Conservation (phyloP, 2,797 vertebrate species). For the Synanceia verrucosa region DNA sequence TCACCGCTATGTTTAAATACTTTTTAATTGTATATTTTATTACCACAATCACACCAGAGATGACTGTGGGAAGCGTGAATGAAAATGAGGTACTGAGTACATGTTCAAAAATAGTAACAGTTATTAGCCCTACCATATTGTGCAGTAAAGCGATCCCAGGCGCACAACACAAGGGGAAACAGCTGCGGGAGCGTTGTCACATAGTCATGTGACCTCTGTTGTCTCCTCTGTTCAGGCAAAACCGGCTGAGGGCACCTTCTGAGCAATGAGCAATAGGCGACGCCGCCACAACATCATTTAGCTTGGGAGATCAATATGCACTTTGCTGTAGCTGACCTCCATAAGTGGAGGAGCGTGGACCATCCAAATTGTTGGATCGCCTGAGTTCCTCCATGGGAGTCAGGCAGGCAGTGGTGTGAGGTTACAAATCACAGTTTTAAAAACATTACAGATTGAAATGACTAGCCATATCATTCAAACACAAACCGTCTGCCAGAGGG, state of each 20-base stretch:
- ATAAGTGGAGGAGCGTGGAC: conserved; percentile 61
- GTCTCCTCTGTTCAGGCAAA: conserved; percentile 63
- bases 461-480: not conserved
- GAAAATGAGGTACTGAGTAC: conserved; percentile 12
- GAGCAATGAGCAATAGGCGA: conserved; percentile 64
- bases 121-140: conserved; percentile 24
- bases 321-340: conserved; percentile 77
- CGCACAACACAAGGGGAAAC: conserved; percentile 27
- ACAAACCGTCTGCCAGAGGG: not conserved
- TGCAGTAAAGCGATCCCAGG: conserved; percentile 29
- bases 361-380: conserved; percentile 54
- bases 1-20: not conserved
- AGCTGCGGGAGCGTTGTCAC: conserved; percentile 60
- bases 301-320: conserved; percentile 78
- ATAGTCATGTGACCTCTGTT: conserved; percentile 63
- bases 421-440: conserved; percentile 31
- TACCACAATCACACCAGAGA: not conserved
- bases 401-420: conserved; percentile 18
- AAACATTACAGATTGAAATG: conserved; percentile 24
- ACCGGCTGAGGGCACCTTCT: conserved; percentile 75
- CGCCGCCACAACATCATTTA: conserved; percentile 78
- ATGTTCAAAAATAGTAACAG: conserved; percentile 8
- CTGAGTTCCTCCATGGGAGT: conserved; percentile 40
- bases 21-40: not conserved
- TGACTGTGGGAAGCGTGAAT: not conserved